These are phyloP conservation scores for Montifringilla adamsi DNA, from an alignment of 2,113 vertebrate species.

Conservation along the genomic window DNA sequence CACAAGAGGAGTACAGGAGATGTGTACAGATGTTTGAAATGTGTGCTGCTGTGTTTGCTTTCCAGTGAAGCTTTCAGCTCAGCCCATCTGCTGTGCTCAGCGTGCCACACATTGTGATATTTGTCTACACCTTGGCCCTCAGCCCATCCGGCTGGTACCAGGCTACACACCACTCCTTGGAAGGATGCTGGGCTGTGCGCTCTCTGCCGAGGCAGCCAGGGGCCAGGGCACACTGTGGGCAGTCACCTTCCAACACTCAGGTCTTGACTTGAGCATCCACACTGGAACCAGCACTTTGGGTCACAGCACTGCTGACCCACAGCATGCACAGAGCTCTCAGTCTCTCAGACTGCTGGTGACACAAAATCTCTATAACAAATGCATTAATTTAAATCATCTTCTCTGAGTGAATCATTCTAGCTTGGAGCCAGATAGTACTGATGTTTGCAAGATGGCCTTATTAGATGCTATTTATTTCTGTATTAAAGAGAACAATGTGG, in stretches of 20 bases:
- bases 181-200: neutral
- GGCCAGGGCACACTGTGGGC: accelerated
- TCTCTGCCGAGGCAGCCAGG: neutral
- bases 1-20: neutral
- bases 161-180: neutral
- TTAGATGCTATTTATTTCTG: slow-evolving; percentile 28
- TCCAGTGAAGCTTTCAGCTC: neutral
- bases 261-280: accelerated
- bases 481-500: neutral
- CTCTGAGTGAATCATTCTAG: slow-evolving; percentile 4
- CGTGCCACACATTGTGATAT: neutral
- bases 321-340: neutral
- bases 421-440: slow-evolving; percentile 14
- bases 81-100: neutral
- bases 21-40: neutral
- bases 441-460: slow-evolving; percentile 15
- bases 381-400: neutral
- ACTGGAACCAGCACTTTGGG: neutral
- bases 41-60: neutral
- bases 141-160: neutral
- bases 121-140: neutral
- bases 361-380: neutral
- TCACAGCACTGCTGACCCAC: neutral
- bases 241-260: neutral
- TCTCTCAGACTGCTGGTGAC: neutral